Evolutionary conservation across 2,888 invertebrate genomes (phyloP).

Genomic region (Noctua pronuba): DNA sequence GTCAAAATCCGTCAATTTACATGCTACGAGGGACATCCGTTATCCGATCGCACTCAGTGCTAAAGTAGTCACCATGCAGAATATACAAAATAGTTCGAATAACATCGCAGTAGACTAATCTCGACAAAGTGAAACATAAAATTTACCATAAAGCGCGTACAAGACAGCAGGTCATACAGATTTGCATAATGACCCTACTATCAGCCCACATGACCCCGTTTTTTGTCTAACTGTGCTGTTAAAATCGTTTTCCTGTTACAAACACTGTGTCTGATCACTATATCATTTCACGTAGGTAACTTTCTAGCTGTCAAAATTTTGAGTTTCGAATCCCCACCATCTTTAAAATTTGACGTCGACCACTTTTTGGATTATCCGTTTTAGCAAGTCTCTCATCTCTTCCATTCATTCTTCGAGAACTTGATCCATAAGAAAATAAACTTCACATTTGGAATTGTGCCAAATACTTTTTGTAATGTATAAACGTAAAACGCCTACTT

Average conservation of each 20-base stretch:
- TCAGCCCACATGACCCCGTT: conserved; percentile 82
- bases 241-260: conserved; percentile 71
- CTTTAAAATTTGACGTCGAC: background rate
- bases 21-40: conserved; percentile 49
- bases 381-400: background rate
- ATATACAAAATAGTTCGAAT: conserved; percentile 8
- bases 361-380: background rate
- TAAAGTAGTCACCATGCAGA: conserved; percentile 11
- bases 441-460: conserved; percentile 42
- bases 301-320: conserved; percentile 49
- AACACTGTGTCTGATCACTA: conserved; percentile 59
- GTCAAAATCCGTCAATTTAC: conserved; percentile 51
- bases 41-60: conserved; percentile 23
- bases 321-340: background rate
- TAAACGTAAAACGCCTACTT: conserved; percentile 49
- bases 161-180: conserved; percentile 76
- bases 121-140: conserved; percentile 61
- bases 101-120: conserved; percentile 1
- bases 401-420: conserved; percentile 32
- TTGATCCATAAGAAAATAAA: conserved; percentile 27
- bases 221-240: conserved; percentile 72
- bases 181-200: conserved; percentile 85
- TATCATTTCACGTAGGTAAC: conserved; percentile 41
- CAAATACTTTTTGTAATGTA: conserved; percentile 51
- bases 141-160: conserved; percentile 72